Evolutionary conservation across 2,797 vertebrate species (phyloP), one percentile per base, ranked within the genome.

Genomic region (Coendou prehensilis): DNA sequence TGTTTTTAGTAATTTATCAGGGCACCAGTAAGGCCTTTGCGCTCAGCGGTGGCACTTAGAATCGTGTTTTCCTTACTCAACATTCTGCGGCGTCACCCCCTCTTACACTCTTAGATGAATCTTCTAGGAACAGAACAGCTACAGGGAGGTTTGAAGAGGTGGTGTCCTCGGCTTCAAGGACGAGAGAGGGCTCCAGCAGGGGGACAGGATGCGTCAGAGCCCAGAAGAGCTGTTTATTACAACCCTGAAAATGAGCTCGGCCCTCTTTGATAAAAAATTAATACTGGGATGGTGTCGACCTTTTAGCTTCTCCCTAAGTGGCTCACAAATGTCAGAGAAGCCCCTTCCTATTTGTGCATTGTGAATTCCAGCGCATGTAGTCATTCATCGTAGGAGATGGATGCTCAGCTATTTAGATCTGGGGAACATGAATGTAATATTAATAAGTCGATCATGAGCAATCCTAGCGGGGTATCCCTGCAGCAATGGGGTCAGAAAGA

Each of bases 251-350:
- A 97, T 61, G 92, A 96, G 93, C 95, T 98, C 87, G 91, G 82
- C 54, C 8, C 88, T 94, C 95, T 94, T 91, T 91, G 92, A 97
- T 98, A 96, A 98, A 98, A 98, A 97, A 98, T 98, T 97, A 97
- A 98, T 97, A 75, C 67, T 3, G 57, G 88, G 85, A 63, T 59
- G 71, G 94, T 0, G 2, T 80, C 18, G 30, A 95, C 97, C 92
- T 98, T 98, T 97, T 56, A 41, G 37, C 85, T 93, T 89, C 93
- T 95, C 97, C 79, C 97, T 97, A 93, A 80, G 88, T 33, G 91
- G 85, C 93, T 87, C 79, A 4, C 45, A 47, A 96, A 96, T 83
- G 18, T 98, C 98, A 97, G 52, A 82, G 93, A 64, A 91, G 75
- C 89, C 57, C 1, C 0, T 85, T 94, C 75, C 85, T 87, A 0